These are phyloP conservation scores for Heliconius congener DNA, from an alignment of 1,140 invertebrate species.

Conservation along the genomic window DNA sequence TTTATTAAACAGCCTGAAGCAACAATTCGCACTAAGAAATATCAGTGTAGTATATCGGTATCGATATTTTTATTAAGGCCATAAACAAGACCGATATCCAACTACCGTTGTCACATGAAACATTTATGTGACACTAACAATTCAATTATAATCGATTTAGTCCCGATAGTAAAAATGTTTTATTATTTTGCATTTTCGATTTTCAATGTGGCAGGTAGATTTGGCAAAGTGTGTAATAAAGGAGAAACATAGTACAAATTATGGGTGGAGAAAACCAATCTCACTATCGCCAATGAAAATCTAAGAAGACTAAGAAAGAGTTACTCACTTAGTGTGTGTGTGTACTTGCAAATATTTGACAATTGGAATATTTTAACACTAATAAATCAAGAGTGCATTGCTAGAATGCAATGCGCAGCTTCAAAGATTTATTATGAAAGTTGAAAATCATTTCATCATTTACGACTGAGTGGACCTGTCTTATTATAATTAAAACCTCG, in stretches of 20 bases:
- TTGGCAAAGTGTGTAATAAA: not conserved
- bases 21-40: conserved; percentile 9
- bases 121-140: conserved; percentile 55
- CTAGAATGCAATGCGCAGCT: not conserved
- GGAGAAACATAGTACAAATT: no score
- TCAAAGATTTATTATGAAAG: conserved; percentile 54
- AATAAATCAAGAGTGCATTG: no score
- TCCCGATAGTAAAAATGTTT: not conserved
- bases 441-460: conserved; percentile 72
- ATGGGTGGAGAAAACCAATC: no score
- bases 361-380: no score
- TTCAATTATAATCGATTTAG: conserved; percentile 48
- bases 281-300: no score
- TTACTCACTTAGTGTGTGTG: no score
- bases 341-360: no score
- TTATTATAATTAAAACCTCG: conserved; percentile 57
- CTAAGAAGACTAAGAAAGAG: no score
- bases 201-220: not conserved
- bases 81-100: conserved; percentile 59
- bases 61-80: conserved; percentile 57
- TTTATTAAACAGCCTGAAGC: not conserved
- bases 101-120: conserved; percentile 65
- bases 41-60: not conserved
- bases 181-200: conserved; percentile 26
- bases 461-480: conserved; percentile 46